Conservation (phyloP, 1,140 invertebrate genomes). For the Solenopsis invicta region DNA sequence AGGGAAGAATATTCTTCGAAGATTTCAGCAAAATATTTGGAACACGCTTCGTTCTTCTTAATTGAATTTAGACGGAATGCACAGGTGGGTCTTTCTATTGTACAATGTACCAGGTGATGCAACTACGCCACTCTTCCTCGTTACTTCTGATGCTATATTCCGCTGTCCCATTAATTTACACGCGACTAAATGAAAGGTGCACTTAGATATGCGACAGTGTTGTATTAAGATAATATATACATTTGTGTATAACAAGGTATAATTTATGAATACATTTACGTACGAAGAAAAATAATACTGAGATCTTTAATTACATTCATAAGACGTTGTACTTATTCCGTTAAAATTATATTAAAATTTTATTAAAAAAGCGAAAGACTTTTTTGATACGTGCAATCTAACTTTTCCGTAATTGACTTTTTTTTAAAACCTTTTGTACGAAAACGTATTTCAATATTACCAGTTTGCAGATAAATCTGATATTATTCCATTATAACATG, state of each 20-base stretch:
- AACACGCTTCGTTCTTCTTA: slow-evolving; percentile 24
- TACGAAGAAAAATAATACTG: slow-evolving; percentile 12
- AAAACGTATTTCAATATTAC: background rate
- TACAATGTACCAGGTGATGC: slow-evolving; percentile 14
- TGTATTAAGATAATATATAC: background rate
- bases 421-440: background rate
- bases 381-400: background rate
- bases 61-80: slow-evolving; percentile 47
- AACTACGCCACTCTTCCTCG: background rate
- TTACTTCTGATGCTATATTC: slow-evolving; percentile 37
- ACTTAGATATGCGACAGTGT: background rate
- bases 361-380: background rate
- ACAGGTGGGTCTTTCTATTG: slow-evolving; percentile 35
- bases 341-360: background rate
- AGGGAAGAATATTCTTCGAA: slow-evolving; percentile 35
- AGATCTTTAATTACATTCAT: background rate
- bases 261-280: slow-evolving; percentile 1
- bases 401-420: background rate
- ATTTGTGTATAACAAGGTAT: background rate
- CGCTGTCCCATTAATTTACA: slow-evolving; percentile 41
- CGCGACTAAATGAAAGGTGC: slow-evolving; percentile 18
- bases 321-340: background rate
- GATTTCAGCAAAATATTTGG: slow-evolving; percentile 30
- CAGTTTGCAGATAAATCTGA: background rate
- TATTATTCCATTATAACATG: background rate